Evolutionary conservation across 2,888 invertebrate genomes (phyloP), one percentile per base, ranked within the genome.

Genomic region (Ennomos quercinarius): DNA sequence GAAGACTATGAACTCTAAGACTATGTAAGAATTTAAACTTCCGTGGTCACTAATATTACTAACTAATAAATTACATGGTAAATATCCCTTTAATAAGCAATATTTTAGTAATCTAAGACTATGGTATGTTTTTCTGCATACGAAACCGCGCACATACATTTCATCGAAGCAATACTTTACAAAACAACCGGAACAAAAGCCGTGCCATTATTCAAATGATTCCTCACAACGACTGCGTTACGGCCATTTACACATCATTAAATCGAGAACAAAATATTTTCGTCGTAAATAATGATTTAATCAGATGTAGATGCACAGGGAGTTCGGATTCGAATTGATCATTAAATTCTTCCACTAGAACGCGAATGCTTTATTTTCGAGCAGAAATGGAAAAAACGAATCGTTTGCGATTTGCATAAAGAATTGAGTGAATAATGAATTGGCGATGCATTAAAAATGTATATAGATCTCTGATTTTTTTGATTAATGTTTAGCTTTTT

Each of bases 311-410:
- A 63, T 62, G 63, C 65, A 64, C 49, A 57, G 17, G 41, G 55
- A 66, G 61, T 62, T 47, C 57, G 49, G 58, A 67, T 64, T 56
- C 58, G 47, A 65, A 67, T 67, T 51, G 61, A 64, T 70, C 70
- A 72, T 72, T 72, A 68, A 66, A 66, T 61, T 66, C 57, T 69
- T 72, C 62, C 68, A 59, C 58, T 57, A 59, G 63, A 63, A 12
- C 53, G 61, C 47, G 13, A 46, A 48, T 63, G 51, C 35, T 50
- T 60, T 59, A 59, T 53, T 47, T 37, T 37, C 11, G 41, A 50
- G 50, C 40, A 35, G 49, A 53, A 45, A 45, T 38, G 40, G 41
- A 60, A 46, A 55, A 60, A 48, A 49, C 27, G 27, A 6, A 36
- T 41, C 36, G 52, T 43, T 39, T 55, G n/a, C 40, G 51, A 12